These are phyloP conservation scores for Rotaria sp. DNA, from an alignment of 2,888 invertebrate genomes.

Conservation along the genomic window DNA sequence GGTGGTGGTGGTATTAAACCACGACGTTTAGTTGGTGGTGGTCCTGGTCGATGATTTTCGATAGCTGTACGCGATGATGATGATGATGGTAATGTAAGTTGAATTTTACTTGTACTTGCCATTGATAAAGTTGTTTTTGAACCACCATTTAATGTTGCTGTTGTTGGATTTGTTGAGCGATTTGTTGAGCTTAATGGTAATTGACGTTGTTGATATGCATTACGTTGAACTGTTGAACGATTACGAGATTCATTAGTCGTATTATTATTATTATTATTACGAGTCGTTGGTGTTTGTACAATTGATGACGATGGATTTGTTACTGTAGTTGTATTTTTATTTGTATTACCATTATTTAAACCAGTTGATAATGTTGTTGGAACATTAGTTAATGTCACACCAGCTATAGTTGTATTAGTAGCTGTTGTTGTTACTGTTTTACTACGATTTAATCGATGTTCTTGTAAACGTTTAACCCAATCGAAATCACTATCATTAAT, in stretches of 20 bases:
- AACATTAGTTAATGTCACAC: neutral
- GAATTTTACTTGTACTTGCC: neutral
- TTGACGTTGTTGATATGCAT: neutral
- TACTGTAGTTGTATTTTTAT: neutral
- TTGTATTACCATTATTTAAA: neutral
- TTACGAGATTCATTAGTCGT: neutral
- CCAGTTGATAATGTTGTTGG: neutral
- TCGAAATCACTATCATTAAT: conserved; percentile 5
- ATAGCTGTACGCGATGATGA: neutral
- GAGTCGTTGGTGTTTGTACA: neutral
- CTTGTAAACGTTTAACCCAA: conserved; percentile 21
- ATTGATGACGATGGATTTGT: neutral
- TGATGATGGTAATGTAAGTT: neutral
- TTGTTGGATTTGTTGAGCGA: conserved; percentile 8
- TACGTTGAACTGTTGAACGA: neutral
- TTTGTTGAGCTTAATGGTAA: neutral
- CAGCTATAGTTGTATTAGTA: neutral
- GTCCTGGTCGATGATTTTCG: conserved; percentile 15
- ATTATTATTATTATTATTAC: neutral
- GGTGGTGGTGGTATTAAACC: conserved; percentile 1
- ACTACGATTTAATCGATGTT: conserved; percentile 28
- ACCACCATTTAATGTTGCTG: conserved; percentile 24
- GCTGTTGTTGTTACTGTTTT: neutral
- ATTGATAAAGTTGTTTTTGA: conserved; percentile 17
- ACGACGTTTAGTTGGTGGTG: conserved; percentile 20